A percentile compares a stretch with the other conserved stretches of the same genome.
Conservation (phyloP, 2,888 invertebrate species). For the Netelia melanura region DNA sequence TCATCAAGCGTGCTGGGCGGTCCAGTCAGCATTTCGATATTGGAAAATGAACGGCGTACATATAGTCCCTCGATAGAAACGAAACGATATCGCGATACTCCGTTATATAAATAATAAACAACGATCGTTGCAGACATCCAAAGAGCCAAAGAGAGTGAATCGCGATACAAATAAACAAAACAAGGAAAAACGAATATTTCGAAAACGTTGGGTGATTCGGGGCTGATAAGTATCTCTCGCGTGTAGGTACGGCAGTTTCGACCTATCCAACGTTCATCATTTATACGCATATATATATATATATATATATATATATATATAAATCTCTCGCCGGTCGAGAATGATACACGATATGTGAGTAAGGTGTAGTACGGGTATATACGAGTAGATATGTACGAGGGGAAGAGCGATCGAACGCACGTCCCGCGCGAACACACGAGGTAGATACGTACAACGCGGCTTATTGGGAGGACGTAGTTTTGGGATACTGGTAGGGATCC, state of each 20-base stretch:
- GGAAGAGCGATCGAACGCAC: slow-evolving; percentile 10
- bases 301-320: not conserved
- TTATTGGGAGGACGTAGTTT: not conserved
- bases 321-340: slow-evolving; percentile 15
- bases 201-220: slow-evolving; percentile 33
- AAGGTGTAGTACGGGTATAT: not conserved
- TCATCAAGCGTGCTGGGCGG: slow-evolving; percentile 34
- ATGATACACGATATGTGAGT: slow-evolving; percentile 29
- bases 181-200: not conserved
- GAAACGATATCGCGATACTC: slow-evolving; percentile 25
- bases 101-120: slow-evolving; percentile 45
- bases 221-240: slow-evolving; percentile 38
- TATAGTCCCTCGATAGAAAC: slow-evolving; percentile 2
- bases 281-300: not conserved
- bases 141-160: slow-evolving; percentile 15
- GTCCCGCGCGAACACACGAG: not conserved
- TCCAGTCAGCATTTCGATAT: slow-evolving; percentile 62
- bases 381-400: slow-evolving; percentile 1
- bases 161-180: slow-evolving; percentile 6
- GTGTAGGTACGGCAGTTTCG: slow-evolving; percentile 1
- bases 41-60: slow-evolving; percentile 43
- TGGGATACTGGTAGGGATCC: not conserved
- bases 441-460: slow-evolving; percentile 5
- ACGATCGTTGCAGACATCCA: slow-evolving; percentile 17
- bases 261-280: slow-evolving; percentile 17